Base-by-base conservation (phyloP, 2,797 vertebrate genomes). In the Thalassophryne amazonica region DNA sequence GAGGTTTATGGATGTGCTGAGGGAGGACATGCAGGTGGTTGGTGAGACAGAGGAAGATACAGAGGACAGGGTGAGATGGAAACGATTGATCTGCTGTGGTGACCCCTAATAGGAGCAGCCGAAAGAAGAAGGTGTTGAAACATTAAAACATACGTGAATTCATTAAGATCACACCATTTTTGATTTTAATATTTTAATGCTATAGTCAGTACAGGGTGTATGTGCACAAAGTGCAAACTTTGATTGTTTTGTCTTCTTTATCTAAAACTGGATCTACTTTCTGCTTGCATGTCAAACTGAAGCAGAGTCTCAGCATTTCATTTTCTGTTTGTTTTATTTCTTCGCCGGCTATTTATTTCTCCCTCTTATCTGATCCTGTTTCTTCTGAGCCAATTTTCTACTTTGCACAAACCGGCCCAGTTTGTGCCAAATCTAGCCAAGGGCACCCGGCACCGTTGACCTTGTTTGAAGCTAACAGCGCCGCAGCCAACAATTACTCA, bases 401-500 rank as follows among this genome's bases (percentile, higher is more conserved):
- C 24, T 42, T 52, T n/a, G 54, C 6, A 33, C 17, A 35, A 46
- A 40, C 7, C 17, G n/a, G 13, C 18, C 18, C 4, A 23, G 40
- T 28, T 25, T 7, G 7, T 21, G 29, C 18, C 50, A 19, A 20
- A 20, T 34, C 34, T 36, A 36, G 34, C 18, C 11, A 22, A 36
- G 6, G 8, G 14, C 17, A 43, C 3, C 7, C 32, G n/a, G n/a
- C n/a, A n/a, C 9, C 45, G 36, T 49, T 70, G 60, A 69, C 78
- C 69, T 72, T 49, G 53, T 65, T 64, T 49, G 49, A 48, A 51
- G 62, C 60, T 55, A 50, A 19, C n/a, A 36, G 42, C 6, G 31
- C 40, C 50, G 16, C 43, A 55, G 48, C 54, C 34, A 49, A 57
- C 62, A 42, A 53, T 67, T 60, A 69, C 43, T 66, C 59, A 59